Conservation (phyloP, 2,797 vertebrate genomes). For the Rhincodon typus region DNA sequence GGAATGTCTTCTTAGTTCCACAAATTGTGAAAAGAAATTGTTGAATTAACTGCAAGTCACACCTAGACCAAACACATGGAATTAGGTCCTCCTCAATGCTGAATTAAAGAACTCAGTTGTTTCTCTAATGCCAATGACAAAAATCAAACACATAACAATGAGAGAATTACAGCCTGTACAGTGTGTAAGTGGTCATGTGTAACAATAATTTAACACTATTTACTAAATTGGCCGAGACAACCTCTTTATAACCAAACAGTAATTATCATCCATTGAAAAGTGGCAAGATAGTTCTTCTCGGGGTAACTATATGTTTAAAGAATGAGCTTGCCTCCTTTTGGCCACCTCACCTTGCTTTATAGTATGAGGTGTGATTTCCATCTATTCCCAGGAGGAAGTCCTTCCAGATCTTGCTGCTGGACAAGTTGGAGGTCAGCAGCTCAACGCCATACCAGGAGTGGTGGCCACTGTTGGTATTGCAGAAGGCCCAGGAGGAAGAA, state of each 20-base stretch:
- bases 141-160: background rate
- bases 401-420: too few species aligned
- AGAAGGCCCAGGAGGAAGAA: too few species aligned
- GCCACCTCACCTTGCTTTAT: too few species aligned
- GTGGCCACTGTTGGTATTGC: too few species aligned
- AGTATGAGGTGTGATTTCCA: too few species aligned
- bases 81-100: too few species aligned
- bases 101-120: background rate
- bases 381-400: too few species aligned
- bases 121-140: background rate
- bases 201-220: slow-evolving; percentile 1
- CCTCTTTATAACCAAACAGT: background rate
- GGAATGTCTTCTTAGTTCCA: background rate
- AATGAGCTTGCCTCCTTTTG: too few species aligned
- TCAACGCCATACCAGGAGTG: too few species aligned
- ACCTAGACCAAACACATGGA: background rate
- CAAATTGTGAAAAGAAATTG: background rate
- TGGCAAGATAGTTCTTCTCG: background rate
- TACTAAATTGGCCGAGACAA: background rate
- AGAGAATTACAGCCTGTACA: background rate
- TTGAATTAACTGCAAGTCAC: background rate
- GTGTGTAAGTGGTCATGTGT: background rate
- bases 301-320: background rate
- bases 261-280: slow-evolving; percentile 6
- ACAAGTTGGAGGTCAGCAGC: too few species aligned